Conservation (phyloP, 2,113 vertebrate species). For the Salminus brasiliensis region DNA sequence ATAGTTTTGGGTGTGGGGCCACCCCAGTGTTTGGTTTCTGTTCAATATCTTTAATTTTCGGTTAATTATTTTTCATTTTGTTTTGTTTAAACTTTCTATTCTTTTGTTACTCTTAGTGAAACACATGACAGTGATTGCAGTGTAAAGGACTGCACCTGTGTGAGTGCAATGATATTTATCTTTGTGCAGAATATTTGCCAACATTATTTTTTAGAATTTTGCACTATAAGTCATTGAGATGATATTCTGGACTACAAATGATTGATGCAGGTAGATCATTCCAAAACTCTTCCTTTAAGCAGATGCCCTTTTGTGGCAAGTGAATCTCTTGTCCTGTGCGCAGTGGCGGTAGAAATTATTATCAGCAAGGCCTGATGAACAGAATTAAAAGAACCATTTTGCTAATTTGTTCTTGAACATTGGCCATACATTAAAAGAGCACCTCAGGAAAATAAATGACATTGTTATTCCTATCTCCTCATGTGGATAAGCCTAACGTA, state of each 20-base stretch:
- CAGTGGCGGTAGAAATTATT: constrained; percentile 30
- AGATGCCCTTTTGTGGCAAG: background rate
- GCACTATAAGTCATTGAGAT: too few species aligned
- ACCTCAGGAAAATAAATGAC: constrained; percentile 29
- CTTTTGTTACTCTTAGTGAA: too few species aligned
- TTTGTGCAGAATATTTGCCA: too few species aligned
- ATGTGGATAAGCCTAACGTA: constrained; percentile 1
- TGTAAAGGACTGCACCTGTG: too few species aligned
- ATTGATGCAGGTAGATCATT: background rate
- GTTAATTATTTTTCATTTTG: too few species aligned
- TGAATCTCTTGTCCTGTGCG: background rate
- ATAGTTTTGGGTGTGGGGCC: too few species aligned
- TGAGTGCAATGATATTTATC: too few species aligned
- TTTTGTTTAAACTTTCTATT: too few species aligned
- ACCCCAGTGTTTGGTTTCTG: too few species aligned
- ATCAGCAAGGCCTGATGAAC: constrained; percentile 47
- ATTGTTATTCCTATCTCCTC: constrained; percentile 36
- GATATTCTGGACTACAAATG: background rate
- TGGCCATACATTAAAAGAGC: constrained; percentile 13
- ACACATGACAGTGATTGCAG: too few species aligned
- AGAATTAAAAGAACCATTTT: constrained; percentile 40
- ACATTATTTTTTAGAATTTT: too few species aligned
- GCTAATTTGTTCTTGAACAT: constrained; percentile 46
- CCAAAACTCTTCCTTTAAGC: background rate
- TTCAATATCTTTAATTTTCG: too few species aligned